A percentile compares a stretch with the other conserved stretches of the same genome.
phyloP scores from a whole-genome alignment of 1,140 invertebrate genomes.

The Polyergus mexicanus region DNA sequence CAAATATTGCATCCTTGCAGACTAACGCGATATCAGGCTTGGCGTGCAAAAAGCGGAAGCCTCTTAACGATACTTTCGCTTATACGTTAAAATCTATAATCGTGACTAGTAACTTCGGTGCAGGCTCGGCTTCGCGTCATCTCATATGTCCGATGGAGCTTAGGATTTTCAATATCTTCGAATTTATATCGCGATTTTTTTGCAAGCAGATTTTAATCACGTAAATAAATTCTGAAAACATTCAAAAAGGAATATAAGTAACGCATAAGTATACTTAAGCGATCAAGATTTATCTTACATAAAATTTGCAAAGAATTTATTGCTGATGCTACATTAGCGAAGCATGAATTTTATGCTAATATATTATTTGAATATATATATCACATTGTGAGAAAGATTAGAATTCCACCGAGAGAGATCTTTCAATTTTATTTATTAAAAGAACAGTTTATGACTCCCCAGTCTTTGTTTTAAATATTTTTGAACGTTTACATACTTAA shows the following conservation, averaged over 20 bases:
- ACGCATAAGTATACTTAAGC: background rate
- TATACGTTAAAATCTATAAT: slow-evolving; percentile 49
- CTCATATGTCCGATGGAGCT: background rate
- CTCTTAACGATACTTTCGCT: slow-evolving; percentile 64
- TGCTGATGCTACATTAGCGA: background rate
- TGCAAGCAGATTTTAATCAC: background rate
- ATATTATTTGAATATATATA: background rate
- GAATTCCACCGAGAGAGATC: background rate
- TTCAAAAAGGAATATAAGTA: background rate
- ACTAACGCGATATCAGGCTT: slow-evolving; percentile 40
- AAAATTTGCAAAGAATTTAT: background rate
- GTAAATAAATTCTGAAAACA: slow-evolving; percentile 6
- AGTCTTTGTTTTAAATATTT: background rate
- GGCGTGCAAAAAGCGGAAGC: slow-evolving; percentile 42
- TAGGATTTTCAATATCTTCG: slow-evolving; percentile 20
- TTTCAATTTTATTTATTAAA: slow-evolving; percentile 20
- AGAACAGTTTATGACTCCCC: background rate
- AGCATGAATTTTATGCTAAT: background rate
- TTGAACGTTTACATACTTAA: background rate
- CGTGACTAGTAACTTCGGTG: slow-evolving; percentile 37
- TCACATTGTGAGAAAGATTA: no score
- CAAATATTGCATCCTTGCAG: slow-evolving; percentile 64
- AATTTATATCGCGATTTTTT: slow-evolving; percentile 22
- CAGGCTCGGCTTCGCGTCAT: background rate
- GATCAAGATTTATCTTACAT: background rate